These are phyloP conservation scores for Vulpes ferrilata DNA, from an alignment of 2,113 vertebrate genomes.

Conservation along the genomic window DNA sequence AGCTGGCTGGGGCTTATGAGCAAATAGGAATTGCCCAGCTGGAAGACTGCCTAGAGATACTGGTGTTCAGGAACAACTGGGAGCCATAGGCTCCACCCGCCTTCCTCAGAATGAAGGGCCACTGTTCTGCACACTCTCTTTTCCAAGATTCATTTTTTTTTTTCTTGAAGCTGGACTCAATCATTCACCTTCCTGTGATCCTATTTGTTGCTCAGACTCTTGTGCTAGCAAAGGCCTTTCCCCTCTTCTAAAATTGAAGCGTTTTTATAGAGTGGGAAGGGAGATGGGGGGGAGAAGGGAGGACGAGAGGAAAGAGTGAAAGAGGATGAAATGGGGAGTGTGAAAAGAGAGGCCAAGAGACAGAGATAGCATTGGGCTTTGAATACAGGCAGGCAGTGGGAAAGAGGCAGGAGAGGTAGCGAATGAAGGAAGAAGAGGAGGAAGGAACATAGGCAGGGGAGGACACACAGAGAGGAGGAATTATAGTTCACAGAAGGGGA, in stretches of 20 bases:
- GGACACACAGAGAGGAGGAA: not conserved
- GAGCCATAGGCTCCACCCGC: not conserved
- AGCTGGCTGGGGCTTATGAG: conserved; percentile 41
- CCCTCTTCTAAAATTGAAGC: conserved; percentile 49
- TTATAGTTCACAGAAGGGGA: not conserved
- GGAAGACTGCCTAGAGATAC: conserved; percentile 11
- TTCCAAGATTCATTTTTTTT: not conserved
- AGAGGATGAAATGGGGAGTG: not conserved
- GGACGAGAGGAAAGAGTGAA: not conserved
- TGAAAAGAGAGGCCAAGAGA: not conserved
- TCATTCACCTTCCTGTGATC: conserved; percentile 63
- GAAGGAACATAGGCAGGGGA: rapidly evolving
- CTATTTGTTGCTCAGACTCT: conserved; percentile 37
- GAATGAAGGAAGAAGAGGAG: not conserved
- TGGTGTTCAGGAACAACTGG: conserved; percentile 55
- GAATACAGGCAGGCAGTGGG: not conserved
- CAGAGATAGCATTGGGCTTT: not conserved
- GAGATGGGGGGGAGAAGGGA: rapidly evolving
- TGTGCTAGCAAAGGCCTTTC: not conserved
- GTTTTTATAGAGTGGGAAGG: not conserved
- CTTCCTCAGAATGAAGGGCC: conserved; percentile 39
- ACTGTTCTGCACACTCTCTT: not conserved
- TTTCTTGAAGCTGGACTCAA: conserved; percentile 49
- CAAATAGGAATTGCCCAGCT: conserved; percentile 64
- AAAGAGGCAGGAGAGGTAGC: not conserved